These are phyloP conservation scores for Rhysida immarginata DNA, from an alignment of 1,140 invertebrate species.

Conservation along the genomic window DNA sequence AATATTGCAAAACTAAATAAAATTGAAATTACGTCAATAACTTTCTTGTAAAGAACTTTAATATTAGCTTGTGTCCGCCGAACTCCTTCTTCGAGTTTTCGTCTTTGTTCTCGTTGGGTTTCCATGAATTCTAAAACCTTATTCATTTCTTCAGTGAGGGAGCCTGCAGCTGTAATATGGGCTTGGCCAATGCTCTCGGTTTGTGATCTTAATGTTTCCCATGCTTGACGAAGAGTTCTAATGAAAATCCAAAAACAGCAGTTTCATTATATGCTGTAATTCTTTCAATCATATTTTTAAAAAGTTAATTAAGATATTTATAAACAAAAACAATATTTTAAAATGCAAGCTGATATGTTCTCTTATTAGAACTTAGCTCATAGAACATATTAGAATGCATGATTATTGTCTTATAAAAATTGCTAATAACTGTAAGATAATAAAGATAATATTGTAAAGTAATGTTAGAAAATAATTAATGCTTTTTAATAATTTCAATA, in stretches of 20 bases:
- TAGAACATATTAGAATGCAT: too few relatives aligned
- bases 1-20: too few relatives aligned
- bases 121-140: constrained; percentile 1
- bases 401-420: too few relatives aligned
- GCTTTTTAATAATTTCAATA: too few relatives aligned
- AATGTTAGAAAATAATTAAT: too few relatives aligned
- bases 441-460: too few relatives aligned
- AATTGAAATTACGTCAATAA: background rate
- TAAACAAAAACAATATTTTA: too few relatives aligned
- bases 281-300: background rate
- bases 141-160: background rate
- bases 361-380: too few relatives aligned
- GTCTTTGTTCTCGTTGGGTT: background rate
- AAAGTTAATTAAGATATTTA: too few relatives aligned
- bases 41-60: constrained; percentile 6
- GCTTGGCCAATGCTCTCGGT: constrained; percentile 4
- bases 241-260: background rate
- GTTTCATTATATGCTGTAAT: background rate
- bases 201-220: background rate
- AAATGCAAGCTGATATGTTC: too few relatives aligned
- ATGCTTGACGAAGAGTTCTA: constrained; percentile 2
- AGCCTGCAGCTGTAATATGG: constrained; percentile 1
- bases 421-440: too few relatives aligned
- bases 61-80: background rate
- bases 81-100: constrained; percentile 2